Evolutionary conservation across 2,888 invertebrate genomes (phyloP), one percentile per base, ranked within the genome.

Genomic region (Aphodius granarius): DNA sequence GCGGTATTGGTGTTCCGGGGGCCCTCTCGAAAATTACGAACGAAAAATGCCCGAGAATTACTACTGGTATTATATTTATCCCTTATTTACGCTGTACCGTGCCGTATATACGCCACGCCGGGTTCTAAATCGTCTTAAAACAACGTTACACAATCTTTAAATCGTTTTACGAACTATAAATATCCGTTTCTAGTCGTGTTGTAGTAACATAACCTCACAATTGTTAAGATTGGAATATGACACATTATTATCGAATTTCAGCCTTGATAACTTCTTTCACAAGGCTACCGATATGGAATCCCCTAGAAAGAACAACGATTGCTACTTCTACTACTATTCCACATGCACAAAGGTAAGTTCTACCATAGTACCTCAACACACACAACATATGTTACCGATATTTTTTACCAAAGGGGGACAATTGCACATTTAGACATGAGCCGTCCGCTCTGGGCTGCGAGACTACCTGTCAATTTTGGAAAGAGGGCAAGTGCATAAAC

Each of bases 291-390:
- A 86, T 80, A 91, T 93, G 91, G 93, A 93, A 88, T 92, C 92
- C 82, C 92, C 91, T 82, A 90, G 91, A 84, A 93, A 93, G 89
- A 92, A 93, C 86, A 93, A 94, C 87, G 95, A 95, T 87, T 96
- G 95, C 88, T 95, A 95, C 88, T 96, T 95, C 89, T 96, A 93
- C 88, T 96, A 94, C 86, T 95, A 95, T 86, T 95, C 95, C 75
- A 94, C 93, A 79, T 96, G 95, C 86, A 92, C 92, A 79, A 95
- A 95, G 92, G 95, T 95, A 88, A 88, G 88, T 83, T 77, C 77
- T 78, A 75, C 62, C 23, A 72, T 65, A 22, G 17, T 75, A 72
- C 78, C 63, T 64, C 65, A 75, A 71, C 73, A 77, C 76, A 13
- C 22, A 68, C 20, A 68, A 68, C 20, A 15, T 68, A 66, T 19